A percentile compares a stretch with the other conserved stretches of the same genome.
These are phyloP conservation scores for Orchestia grillus DNA, from an alignment of 1,140 invertebrate genomes.

Conservation along the genomic window DNA sequence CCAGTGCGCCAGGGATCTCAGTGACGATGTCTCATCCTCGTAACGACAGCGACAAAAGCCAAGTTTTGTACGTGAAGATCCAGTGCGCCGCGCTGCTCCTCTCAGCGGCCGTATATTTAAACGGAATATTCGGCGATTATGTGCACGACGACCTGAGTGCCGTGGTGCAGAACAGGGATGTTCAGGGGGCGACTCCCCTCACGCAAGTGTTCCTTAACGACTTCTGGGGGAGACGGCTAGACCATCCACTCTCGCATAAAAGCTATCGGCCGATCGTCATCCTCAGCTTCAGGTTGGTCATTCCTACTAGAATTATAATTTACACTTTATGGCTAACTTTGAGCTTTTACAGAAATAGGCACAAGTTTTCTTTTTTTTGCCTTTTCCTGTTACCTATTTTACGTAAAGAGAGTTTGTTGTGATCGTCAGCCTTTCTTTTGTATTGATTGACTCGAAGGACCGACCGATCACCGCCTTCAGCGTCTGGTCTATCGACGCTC, in stretches of 20 bases:
- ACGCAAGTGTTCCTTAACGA: constrained; percentile 83
- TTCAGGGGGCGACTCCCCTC: constrained; percentile 79
- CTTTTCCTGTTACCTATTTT: not conserved
- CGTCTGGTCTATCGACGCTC: not conserved
- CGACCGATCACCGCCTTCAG: not conserved
- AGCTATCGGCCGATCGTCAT: constrained; percentile 86
- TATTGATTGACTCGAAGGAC: not conserved
- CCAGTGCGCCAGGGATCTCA: not conserved
- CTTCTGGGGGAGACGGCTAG: constrained; percentile 93
- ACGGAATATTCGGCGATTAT: constrained; percentile 86
- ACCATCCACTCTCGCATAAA: constrained; percentile 84
- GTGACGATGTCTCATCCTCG: not conserved
- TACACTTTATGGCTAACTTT: not conserved
- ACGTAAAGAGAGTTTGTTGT: not conserved
- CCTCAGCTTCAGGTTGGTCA: constrained; percentile 83
- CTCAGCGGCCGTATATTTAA: constrained; percentile 81
- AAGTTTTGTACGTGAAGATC: constrained; percentile 60
- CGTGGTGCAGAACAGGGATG: constrained; percentile 86
- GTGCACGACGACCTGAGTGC: constrained; percentile 93
- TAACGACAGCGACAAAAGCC: constrained; percentile 45
- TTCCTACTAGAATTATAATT: constrained; percentile 3
- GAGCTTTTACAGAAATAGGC: not conserved
- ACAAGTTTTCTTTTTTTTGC: not conserved
- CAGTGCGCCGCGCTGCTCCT: constrained; percentile 78
- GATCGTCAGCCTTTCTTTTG: not conserved